These are phyloP conservation scores for Pachyseris speciosa DNA, from an alignment of 64 coral and sea anemone genomes.

Conservation along the genomic window DNA sequence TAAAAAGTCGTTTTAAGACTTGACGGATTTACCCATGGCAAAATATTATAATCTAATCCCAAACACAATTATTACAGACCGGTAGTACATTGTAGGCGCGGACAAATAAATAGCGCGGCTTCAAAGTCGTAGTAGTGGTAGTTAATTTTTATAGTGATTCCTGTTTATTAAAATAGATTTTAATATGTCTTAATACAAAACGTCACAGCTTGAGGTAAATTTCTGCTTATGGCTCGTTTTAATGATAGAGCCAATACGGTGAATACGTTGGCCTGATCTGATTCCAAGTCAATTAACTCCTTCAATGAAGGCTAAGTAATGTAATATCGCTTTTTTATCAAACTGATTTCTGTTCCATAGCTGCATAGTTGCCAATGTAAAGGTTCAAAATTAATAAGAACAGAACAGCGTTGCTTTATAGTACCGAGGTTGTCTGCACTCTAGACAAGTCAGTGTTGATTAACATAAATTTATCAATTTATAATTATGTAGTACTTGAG, in stretches of 20 bases:
- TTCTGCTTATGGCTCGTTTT: background rate
- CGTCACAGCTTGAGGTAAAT: background rate
- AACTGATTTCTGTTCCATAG: background rate
- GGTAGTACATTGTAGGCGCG: background rate
- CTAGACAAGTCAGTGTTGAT: background rate
- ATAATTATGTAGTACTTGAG: background rate
- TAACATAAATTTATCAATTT: background rate
- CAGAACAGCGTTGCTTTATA: background rate
- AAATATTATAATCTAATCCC: background rate
- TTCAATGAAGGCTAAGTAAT: background rate
- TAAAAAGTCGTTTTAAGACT: background rate
- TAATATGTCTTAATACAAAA: background rate
- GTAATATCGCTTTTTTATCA: background rate
- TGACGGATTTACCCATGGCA: background rate
- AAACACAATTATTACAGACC: background rate
- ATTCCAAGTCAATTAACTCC: background rate
- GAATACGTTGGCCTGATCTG: background rate
- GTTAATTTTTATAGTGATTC: background rate
- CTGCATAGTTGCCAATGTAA: background rate
- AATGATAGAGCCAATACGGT: background rate
- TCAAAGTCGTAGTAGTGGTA: background rate
- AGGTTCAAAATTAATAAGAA: background rate
- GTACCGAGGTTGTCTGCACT: background rate
- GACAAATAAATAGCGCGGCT: background rate
- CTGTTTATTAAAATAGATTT: background rate